Percentiles rank a stretch among this genome's conserved stretches.
Evolutionary conservation across 1,140 invertebrate genomes (phyloP).

Genomic region (Protaetia brevitarsis): DNA sequence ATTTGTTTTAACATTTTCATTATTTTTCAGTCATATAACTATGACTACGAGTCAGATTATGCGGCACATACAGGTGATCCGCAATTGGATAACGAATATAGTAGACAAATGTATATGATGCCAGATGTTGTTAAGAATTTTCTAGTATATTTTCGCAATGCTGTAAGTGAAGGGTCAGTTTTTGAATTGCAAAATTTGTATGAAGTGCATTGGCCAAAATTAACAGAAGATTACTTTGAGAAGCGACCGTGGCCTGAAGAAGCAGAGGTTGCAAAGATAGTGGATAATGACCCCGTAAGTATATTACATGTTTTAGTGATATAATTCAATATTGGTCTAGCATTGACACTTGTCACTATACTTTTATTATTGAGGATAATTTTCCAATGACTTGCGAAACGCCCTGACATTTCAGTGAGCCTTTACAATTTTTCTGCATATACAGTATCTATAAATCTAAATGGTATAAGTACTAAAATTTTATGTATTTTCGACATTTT

Average conservation of each 20-base stretch:
- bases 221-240: slow-evolving; percentile 91
- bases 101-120: slow-evolving; percentile 69
- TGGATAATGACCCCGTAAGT: slow-evolving; percentile 74
- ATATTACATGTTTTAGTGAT: background rate
- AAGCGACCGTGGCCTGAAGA: slow-evolving; percentile 89
- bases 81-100: slow-evolving; percentile 69
- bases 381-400: no score
- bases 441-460: background rate
- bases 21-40: slow-evolving; percentile 35
- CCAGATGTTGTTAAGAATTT: slow-evolving; percentile 91
- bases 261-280: slow-evolving; percentile 69
- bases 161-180: slow-evolving; percentile 84
- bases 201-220: slow-evolving; percentile 81
- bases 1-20: slow-evolving; percentile 21
- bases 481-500: no score
- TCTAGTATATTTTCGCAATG: slow-evolving; percentile 79
- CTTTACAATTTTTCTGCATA: background rate
- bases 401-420: no score
- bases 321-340: background rate
- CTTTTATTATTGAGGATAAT: background rate
- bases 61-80: slow-evolving; percentile 67
- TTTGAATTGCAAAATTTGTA: slow-evolving; percentile 88
- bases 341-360: background rate
- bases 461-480: no score
- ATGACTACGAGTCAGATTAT: slow-evolving; percentile 63